These are phyloP conservation scores for Monomorium pharaonis DNA, from an alignment of 1,140 invertebrate species.

Conservation along the genomic window DNA sequence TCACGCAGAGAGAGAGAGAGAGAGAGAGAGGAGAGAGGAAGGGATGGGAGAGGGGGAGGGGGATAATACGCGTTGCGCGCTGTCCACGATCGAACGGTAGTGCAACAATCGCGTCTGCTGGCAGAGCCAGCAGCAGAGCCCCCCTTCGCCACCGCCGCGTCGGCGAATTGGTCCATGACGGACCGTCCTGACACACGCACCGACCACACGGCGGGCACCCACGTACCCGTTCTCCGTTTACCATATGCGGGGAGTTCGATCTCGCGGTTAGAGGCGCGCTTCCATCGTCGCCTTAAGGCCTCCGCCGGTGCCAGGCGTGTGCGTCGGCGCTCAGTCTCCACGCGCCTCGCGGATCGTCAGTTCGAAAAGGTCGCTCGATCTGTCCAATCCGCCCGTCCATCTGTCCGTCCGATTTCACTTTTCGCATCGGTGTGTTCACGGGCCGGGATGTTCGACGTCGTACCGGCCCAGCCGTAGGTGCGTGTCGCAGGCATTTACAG, in stretches of 20 bases:
- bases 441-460: not conserved
- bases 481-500: not conserved
- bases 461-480: not conserved
- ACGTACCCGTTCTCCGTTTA: conserved; percentile 78
- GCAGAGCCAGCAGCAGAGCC: no score
- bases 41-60: no score
- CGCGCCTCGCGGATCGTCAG: conserved; percentile 74
- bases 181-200: conserved; percentile 42
- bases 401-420: conserved; percentile 33
- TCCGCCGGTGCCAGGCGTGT: conserved; percentile 71
- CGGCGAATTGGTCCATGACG: conserved; percentile 53
- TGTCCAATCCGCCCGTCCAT: conserved; percentile 17
- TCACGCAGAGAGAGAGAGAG: not conserved
- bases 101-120: not conserved
- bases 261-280: conserved; percentile 64
- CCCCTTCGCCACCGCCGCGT: not conserved
- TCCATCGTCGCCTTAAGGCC: conserved; percentile 66
- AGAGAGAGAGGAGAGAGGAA: not conserved
- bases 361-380: conserved; percentile 61
- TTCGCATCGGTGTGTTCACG: conserved; percentile 10
- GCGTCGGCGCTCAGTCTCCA: conserved; percentile 72
- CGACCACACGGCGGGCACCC: conserved; percentile 78
- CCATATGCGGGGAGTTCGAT: conserved; percentile 81
- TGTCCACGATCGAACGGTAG: not conserved
- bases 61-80: not conserved